These are phyloP conservation scores for Picus viridis DNA, from an alignment of 2,797 vertebrate genomes.

Conservation along the genomic window DNA sequence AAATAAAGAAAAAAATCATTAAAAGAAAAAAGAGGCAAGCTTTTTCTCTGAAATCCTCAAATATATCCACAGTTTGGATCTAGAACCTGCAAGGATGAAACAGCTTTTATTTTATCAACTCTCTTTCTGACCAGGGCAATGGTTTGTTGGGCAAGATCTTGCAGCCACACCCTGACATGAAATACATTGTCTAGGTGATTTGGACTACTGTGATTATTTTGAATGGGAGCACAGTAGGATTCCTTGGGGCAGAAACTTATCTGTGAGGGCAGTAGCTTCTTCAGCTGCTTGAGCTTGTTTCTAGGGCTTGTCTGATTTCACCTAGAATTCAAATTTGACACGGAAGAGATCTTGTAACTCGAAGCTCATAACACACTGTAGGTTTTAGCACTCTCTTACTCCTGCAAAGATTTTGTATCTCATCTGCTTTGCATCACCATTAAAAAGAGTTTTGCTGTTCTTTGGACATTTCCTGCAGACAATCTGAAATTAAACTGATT, in stretches of 20 bases:
- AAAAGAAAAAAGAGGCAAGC: not conserved
- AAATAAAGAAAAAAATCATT: too few species aligned
- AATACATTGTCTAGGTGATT: not conserved
- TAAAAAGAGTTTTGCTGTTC: not conserved
- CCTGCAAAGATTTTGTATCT: not conserved
- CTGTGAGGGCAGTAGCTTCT: not conserved
- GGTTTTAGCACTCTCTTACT: not conserved
- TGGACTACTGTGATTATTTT: slow-evolving; percentile 2
- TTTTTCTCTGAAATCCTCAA: not conserved
- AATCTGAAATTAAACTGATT: not conserved
- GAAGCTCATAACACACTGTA: not conserved
- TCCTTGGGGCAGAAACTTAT: not conserved
- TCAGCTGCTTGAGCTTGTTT: not conserved
- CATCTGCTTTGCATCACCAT: not conserved
- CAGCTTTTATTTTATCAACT: not conserved
- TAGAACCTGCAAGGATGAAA: not conserved
- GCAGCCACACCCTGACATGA: fast-evolving
- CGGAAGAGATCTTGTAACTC: not conserved
- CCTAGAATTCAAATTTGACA: not conserved
- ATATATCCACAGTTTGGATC: not conserved
- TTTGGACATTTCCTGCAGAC: not conserved
- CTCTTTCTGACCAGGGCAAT: not conserved
- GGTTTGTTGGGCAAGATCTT: not conserved
- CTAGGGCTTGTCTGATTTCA: not conserved
- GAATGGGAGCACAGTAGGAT: not conserved